A percentile compares a stretch with the other conserved stretches of the same genome.
phyloP scores from a whole-genome alignment of 35 echinoderm and acorn worm species.

The Lytechinus variegatus region DNA sequence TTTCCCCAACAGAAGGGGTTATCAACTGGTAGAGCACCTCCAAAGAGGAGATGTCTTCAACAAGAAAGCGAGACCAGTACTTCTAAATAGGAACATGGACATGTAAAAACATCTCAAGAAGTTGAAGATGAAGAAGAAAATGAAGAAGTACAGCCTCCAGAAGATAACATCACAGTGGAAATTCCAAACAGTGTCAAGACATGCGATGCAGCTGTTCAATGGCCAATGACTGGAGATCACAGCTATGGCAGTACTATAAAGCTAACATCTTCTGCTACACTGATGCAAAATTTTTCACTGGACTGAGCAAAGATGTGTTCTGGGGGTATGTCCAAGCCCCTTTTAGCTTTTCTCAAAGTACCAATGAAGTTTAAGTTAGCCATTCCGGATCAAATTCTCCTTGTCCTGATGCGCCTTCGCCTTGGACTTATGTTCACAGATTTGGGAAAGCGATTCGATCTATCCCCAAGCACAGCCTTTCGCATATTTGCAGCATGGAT shows the following conservation, averaged over 20 bases:
- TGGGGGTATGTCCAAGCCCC: background rate
- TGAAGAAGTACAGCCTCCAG: background rate
- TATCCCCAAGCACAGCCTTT: conserved; percentile 7
- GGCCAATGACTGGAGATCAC: background rate
- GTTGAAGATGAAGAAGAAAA: background rate
- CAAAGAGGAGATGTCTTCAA: background rate
- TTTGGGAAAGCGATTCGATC: conserved; percentile 40
- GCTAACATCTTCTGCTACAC: conserved; percentile 3
- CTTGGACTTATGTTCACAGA: conserved; percentile 43
- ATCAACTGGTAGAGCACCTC: background rate
- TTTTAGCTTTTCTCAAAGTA: background rate
- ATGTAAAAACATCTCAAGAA: background rate
- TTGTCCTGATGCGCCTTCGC: conserved; percentile 48
- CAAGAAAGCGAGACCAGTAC: background rate
- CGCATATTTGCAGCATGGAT: conserved; percentile 39
- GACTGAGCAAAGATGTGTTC: background rate
- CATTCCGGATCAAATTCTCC: conserved; percentile 10
- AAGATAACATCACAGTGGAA: background rate
- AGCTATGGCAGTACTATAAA: background rate
- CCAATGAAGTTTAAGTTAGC: background rate
- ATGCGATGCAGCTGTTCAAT: background rate
- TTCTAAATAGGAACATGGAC: background rate
- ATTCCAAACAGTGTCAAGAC: background rate
- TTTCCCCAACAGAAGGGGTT: background rate
- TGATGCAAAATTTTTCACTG: conserved; percentile 57